Conservation (phyloP, 2,113 vertebrate genomes). For the Salvelinus namaycush region DNA sequence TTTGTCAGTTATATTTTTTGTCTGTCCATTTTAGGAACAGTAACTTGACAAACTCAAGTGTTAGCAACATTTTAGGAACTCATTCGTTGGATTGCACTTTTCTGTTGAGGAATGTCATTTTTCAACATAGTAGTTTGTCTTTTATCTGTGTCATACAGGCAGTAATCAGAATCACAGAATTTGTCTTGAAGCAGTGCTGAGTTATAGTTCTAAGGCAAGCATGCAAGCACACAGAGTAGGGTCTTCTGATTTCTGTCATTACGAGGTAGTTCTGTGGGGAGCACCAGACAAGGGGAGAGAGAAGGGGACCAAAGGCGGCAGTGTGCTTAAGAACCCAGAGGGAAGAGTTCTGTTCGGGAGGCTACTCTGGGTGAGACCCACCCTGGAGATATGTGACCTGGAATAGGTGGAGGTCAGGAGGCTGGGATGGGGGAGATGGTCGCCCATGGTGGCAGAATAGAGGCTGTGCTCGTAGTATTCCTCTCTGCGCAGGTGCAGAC, state of each 20-base stretch:
- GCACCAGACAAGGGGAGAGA: conserved; percentile 3
- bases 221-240: background rate
- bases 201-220: background rate
- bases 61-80: background rate
- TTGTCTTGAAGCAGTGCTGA: background rate
- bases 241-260: background rate
- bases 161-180: background rate
- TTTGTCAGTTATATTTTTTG: background rate
- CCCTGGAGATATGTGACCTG: conserved; percentile 23
- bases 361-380: conserved; percentile 25
- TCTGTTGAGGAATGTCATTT: no score
- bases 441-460: conserved; percentile 24
- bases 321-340: conserved; percentile 10
- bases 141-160: background rate
- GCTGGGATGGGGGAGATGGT: conserved; percentile 25
- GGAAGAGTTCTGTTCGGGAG: conserved; percentile 19
- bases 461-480: conserved; percentile 24
- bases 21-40: background rate
- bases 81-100: background rate
- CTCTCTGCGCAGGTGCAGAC: conserved; percentile 17
- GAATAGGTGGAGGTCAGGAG: conserved; percentile 30
- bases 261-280: conserved; percentile 34
- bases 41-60: background rate
- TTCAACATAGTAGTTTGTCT: background rate
- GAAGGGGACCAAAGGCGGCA: conserved; percentile 13